Conservation (phyloP, 1,140 invertebrate genomes). For the Trachymyrmex septentrionalis region DNA sequence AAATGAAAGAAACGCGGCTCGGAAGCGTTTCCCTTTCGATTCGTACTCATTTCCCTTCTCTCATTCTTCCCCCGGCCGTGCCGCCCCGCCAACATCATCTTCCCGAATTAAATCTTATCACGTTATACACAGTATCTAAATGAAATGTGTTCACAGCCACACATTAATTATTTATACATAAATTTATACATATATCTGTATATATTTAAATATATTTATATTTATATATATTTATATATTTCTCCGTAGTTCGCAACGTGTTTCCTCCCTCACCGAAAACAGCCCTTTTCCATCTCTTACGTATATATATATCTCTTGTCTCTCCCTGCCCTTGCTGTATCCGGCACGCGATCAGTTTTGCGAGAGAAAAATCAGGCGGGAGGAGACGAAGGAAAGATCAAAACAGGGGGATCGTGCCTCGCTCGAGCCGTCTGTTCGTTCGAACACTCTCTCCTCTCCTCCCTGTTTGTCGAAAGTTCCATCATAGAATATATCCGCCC, state of each 20-base stretch:
- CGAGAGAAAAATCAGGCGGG: slow-evolving; percentile 41
- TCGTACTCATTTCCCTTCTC: slow-evolving; percentile 8
- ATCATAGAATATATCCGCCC: background rate
- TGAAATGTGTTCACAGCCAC: slow-evolving; percentile 86
- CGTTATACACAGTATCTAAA: slow-evolving; percentile 81
- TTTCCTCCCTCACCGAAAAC: slow-evolving; percentile 26
- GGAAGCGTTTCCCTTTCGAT: slow-evolving; percentile 42
- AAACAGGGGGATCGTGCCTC: slow-evolving; percentile 50
- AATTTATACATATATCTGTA: slow-evolving; percentile 76
- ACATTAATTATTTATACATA: slow-evolving; percentile 83
- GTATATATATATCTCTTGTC: slow-evolving; percentile 9
- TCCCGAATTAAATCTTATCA: slow-evolving; percentile 70
- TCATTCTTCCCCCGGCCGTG: slow-evolving; percentile 42
- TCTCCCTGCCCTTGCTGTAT: slow-evolving; percentile 1
- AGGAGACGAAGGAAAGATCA: slow-evolving; percentile 49
- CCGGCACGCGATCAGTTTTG: slow-evolving; percentile 20
- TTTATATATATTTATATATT: slow-evolving; percentile 68
- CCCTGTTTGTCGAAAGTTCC: background rate
- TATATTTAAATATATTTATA: slow-evolving; percentile 70
- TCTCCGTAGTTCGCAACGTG: slow-evolving; percentile 48
- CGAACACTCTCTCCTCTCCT: background rate
- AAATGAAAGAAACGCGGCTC: slow-evolving; percentile 41
- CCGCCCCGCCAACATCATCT: slow-evolving; percentile 44
- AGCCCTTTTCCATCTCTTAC: slow-evolving; percentile 21
- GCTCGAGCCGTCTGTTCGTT: slow-evolving; percentile 1